Base-by-base conservation (phyloP, 2,888 invertebrate species). In the Hecatera dysodea region DNA sequence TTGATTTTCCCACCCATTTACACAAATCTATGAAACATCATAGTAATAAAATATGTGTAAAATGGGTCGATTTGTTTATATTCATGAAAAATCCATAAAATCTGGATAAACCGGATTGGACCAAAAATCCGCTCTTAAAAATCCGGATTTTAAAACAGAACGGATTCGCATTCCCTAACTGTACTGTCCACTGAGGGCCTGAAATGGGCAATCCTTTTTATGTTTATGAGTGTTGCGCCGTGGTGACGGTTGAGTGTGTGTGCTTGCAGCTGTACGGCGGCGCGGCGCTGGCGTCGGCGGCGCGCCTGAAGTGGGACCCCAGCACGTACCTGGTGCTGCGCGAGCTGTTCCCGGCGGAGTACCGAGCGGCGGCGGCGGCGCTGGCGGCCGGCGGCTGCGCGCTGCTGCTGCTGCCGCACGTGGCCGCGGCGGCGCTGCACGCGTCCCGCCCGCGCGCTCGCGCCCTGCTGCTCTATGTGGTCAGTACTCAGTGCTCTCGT, bases 281-380 rank as follows among this genome's bases (percentile, higher is more conserved):
- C 67, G 94, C 91, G 53, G 88, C 85, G 50, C 86, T 94, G 82
- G 88, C 88, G 79, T 88, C 91, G 79, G 91, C 91, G 78, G 94
- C 93, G 86, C 94, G 95, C 19, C 90, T 95, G 53, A 90, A 89
- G 88, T 94, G 94, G 94, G 95, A 95, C 89, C 94, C 95, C 50
- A 90, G 86, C 84, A 88, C 91, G 84, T 95, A 95, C 89, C 74
- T 91, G 75, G 82, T 79, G 83, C 56, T 90, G 84, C 90, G 93
- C 78, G 89, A 86, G 87, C 74, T 90, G 86, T 77, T 90, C 80
- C 92, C 92, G 67, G 57, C 61, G 57, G 90, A 91, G 90, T 87
- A 90, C 90, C 84, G 83, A 72, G 90, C 71, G 63, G 79, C 79
- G 55, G 84, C 81, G 66, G 82, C 56, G 62, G 74, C 77, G 81